phyloP scores from a whole-genome alignment of 2,113 vertebrate species.

The Xiphophorus couchianus region DNA sequence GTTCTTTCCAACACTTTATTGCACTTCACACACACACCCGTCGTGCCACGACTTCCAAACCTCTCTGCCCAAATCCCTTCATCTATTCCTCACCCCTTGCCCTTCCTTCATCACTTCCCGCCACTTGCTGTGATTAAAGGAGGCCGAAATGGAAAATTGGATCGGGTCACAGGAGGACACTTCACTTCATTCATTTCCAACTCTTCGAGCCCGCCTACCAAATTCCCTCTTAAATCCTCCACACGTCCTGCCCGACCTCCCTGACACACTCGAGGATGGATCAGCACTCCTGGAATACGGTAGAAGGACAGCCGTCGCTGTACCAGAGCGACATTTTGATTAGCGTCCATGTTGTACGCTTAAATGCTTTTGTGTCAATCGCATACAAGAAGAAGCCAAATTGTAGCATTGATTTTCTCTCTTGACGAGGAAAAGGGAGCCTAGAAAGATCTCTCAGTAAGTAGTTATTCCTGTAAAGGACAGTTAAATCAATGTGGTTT shows the following conservation, averaged over 20 bases:
- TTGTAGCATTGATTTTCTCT: conserved; percentile 60
- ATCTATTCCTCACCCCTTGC: conserved; percentile 40
- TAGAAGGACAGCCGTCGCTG: conserved; percentile 38
- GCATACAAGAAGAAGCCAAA: conserved; percentile 45
- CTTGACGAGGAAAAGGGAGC: conserved; percentile 46
- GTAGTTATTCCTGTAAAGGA: conserved; percentile 37
- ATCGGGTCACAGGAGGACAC: conserved; percentile 64
- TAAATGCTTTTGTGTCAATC: conserved; percentile 52
- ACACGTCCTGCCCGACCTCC: neutral
- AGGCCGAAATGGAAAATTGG: conserved; percentile 64
- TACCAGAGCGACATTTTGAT: conserved; percentile 44
- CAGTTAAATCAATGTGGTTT: conserved; percentile 36
- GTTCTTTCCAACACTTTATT: conserved; percentile 44
- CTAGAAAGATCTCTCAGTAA: conserved; percentile 57
- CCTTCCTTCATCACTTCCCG: conserved; percentile 59
- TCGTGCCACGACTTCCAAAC: conserved; percentile 33
- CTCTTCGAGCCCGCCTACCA: conserved; percentile 23
- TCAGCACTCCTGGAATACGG: conserved; percentile 28
- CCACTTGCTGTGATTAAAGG: conserved; percentile 64
- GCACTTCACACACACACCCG: conserved; percentile 53
- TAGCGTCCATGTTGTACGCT: conserved; percentile 34
- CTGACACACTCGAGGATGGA: conserved; percentile 26
- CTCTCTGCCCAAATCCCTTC: conserved; percentile 55
- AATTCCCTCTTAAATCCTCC: conserved; percentile 37
- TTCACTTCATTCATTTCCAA: conserved; percentile 49